Evolutionary conservation across 2,888 invertebrate species (phyloP), one percentile per base, ranked within the genome.

Genomic region (Didymodactylos carnosus): DNA sequence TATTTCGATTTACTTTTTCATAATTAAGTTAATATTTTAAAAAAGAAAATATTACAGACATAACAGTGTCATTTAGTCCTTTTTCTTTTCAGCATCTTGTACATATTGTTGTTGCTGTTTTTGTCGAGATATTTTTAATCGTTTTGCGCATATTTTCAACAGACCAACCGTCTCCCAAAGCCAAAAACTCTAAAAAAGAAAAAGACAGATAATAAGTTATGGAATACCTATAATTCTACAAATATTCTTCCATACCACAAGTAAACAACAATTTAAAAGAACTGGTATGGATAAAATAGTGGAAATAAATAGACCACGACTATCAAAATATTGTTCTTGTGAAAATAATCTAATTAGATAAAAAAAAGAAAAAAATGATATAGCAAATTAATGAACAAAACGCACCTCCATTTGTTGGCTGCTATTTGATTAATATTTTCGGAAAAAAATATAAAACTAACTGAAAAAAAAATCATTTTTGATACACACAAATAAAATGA

Each of bases 281-380:
- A 93, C 89, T 29, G 94, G 94, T 81, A 91, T 89, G n/a, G 92
- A 93, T 84, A 92, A 92, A 29, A 93, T 91, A 16, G 92, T 87
- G 0, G 93, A 93, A 86, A 94, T 92, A 82, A 94, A 94, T 72
- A 93, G 86, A 27, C 94, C 94, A 84, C 90, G 90, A 79, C 90
- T 90, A 83, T 94, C 94, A 83, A 94, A 94, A 83, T 93, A 94
- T 81, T 93, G 93, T 79, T 94, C 92, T 78, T 88, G 87, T 0
- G 93, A 90, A 83, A 94, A 92, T 75, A 88, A 85, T 79, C 89
- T 87, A 79, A n/a, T 77, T 75, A 71, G 49, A 73, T 73, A 72
- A 40, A 5, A 49, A 27, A 29, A 4, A n/a, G 4, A n/a, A 13
- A 23, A 2, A 39, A 23, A 5, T n/a, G 8, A 69, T 23, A 13